Evolutionary conservation across 2,888 invertebrate genomes (phyloP).

Genomic region (Scaptomyza parva): DNA sequence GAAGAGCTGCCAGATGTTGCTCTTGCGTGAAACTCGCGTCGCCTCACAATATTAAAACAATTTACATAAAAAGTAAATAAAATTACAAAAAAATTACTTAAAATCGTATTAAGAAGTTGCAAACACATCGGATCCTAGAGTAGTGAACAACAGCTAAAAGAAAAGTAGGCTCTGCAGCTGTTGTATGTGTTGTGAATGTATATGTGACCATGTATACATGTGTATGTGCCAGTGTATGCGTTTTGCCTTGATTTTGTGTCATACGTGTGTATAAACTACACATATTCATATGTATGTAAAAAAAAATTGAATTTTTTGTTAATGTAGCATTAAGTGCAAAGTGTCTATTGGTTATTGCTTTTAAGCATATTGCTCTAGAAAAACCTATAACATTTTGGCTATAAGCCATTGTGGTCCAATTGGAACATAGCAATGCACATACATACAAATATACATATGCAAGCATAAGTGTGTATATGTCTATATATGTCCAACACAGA

Average conservation of each 20-base stretch:
- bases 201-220: conserved; percentile 33
- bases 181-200: conserved; percentile 48
- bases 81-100: conserved; percentile 25
- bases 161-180: conserved; percentile 66
- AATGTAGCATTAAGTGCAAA: conserved; percentile 23
- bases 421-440: conserved; percentile 41
- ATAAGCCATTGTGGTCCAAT: conserved; percentile 45
- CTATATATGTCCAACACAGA: conserved; percentile 17
- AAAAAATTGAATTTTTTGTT: conserved; percentile 37
- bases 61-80: conserved; percentile 42
- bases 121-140: conserved; percentile 9
- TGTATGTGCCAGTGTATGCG: conserved; percentile 37
- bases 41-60: conserved; percentile 55
- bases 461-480: conserved; percentile 18
- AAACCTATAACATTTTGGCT: conserved; percentile 24
- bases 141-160: conserved; percentile 42
- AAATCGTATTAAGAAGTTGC: conserved; percentile 19
- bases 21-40: conserved; percentile 51
- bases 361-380: conserved; percentile 1
- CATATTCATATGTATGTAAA: conserved; percentile 20
- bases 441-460: conserved; percentile 22
- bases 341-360: conserved; percentile 16
- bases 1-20: conserved; percentile 54
- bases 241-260: conserved; percentile 64
- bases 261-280: conserved; percentile 53